phyloP scores from a whole-genome alignment of 92 coral and sea anemone genomes.

The Parazoanthus darwini region DNA sequence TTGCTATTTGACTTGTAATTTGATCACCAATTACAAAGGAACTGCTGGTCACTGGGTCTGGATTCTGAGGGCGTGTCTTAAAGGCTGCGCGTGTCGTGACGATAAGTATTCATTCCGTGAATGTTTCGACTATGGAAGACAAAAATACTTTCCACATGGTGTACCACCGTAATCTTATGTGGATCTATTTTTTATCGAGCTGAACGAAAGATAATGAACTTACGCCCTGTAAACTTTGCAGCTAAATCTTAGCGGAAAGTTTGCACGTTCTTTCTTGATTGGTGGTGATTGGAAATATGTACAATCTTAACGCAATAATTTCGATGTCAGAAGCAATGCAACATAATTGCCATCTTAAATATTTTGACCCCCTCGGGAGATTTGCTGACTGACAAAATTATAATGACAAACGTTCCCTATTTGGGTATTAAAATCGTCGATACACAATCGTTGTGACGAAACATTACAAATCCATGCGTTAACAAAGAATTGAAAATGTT shows the following conservation, averaged over 20 bases:
- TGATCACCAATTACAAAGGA: slow-evolving; percentile 2
- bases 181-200: background rate
- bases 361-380: slow-evolving; percentile 23
- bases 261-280: background rate
- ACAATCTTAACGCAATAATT: background rate
- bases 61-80: slow-evolving; percentile 27
- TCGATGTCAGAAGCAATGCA: background rate
- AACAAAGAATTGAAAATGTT: background rate
- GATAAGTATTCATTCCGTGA: slow-evolving; percentile 24
- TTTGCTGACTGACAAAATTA: background rate
- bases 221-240: background rate
- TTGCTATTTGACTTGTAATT: background rate
- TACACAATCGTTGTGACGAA: background rate
- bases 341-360: slow-evolving; percentile 23
- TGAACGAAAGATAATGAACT: background rate
- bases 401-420: slow-evolving; percentile 4
- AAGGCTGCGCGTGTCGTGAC: slow-evolving; percentile 24
- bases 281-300: background rate
- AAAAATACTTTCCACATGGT: background rate
- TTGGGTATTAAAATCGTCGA: slow-evolving; percentile 10
- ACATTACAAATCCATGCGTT: background rate
- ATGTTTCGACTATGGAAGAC: slow-evolving; percentile 9
- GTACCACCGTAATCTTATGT: background rate
- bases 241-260: background rate
- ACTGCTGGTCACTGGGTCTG: background rate